Evolutionary conservation across 2,113 vertebrate species (phyloP).

Genomic region (Lagopus muta): DNA sequence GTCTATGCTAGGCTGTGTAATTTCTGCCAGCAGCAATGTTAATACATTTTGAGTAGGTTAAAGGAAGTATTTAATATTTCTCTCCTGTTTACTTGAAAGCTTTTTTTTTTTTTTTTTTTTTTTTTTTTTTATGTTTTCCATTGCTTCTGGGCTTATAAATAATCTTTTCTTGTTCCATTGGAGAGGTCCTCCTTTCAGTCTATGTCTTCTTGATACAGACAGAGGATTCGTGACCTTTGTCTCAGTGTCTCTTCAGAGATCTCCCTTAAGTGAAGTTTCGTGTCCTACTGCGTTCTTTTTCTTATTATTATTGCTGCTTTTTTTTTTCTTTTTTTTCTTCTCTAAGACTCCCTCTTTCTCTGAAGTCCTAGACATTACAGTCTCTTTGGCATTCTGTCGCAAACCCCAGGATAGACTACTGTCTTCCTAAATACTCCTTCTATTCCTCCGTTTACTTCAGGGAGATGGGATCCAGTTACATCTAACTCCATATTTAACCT

Average conservation of each 20-base stretch:
- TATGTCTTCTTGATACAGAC: neutral
- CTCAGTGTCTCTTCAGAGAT: neutral
- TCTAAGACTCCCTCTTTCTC: neutral
- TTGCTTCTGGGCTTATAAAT: neutral
- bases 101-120: neutral
- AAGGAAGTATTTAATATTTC: conserved; percentile 7
- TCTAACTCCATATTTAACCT: neutral
- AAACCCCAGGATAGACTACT: neutral
- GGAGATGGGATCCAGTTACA: neutral
- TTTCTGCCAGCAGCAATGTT: neutral
- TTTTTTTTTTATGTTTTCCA: neutral
- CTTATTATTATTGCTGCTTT: neutral
- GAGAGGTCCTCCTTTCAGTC: neutral
- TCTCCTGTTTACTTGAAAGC: neutral
- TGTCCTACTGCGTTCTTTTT: neutral
- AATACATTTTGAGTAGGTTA: neutral
- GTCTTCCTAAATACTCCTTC: neutral
- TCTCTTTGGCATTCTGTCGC: accelerated
- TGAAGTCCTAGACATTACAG: neutral
- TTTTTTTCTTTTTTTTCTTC: neutral
- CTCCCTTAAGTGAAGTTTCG: neutral
- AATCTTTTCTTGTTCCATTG: neutral
- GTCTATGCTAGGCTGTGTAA: neutral
- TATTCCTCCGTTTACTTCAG: neutral
- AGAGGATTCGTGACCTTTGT: neutral